Conservation (phyloP, 2,797 vertebrate genomes). For the Artibeus lituratus region DNA sequence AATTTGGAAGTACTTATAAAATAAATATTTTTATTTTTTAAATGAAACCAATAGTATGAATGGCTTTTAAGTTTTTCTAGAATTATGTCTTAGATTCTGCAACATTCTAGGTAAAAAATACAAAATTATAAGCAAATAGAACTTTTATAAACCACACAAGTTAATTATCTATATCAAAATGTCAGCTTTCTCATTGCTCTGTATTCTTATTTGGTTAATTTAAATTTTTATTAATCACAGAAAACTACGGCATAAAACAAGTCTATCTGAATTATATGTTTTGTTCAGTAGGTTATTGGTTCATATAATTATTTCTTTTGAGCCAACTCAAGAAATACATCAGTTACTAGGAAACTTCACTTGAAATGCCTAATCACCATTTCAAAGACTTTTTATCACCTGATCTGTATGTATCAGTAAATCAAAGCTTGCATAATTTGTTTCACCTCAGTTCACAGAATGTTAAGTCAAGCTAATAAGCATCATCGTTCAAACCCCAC, state of each 20-base stretch:
- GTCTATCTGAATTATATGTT: conserved; percentile 29
- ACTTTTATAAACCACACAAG: not conserved
- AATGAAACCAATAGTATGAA: not conserved
- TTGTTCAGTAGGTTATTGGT: conserved; percentile 47
- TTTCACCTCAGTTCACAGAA: conserved; percentile 55
- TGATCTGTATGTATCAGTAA: conserved; percentile 51
- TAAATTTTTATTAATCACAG: conserved; percentile 61
- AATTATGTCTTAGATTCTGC: conserved; percentile 14
- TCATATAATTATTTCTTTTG: conserved; percentile 57
- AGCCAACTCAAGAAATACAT: conserved; percentile 47
- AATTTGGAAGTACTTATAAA: conserved; percentile 21
- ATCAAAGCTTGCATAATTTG: conserved; percentile 54
- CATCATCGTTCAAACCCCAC: not conserved
- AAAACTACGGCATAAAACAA: conserved; percentile 26
- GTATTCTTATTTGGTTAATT: conserved; percentile 49
- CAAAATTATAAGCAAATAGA: not conserved
- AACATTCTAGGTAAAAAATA: conserved; percentile 14
- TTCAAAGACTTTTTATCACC: conserved; percentile 55
- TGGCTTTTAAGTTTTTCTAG: not conserved
- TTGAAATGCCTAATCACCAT: conserved; percentile 57
- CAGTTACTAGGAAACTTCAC: conserved; percentile 62
- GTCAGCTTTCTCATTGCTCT: conserved; percentile 15
- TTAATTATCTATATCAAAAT: not conserved
- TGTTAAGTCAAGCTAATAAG: conserved; percentile 49
- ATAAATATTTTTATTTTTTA: not conserved